phyloP scores from a whole-genome alignment of 30 jellyfish, hydroid and myxozoan genomes.

The Chrysaora quinquecirrha region DNA sequence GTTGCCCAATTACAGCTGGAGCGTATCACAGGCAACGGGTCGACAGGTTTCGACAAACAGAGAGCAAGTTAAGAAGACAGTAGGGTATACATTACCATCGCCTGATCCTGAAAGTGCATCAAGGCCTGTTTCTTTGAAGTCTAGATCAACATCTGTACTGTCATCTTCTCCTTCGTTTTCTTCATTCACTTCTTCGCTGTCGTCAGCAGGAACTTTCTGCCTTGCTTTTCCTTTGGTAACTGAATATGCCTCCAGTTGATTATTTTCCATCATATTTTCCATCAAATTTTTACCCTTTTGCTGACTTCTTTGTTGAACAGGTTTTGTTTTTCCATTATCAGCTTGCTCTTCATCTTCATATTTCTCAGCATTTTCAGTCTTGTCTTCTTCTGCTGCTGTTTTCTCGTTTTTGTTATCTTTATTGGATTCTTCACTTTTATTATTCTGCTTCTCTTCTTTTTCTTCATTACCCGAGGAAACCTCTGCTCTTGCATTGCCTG shows the following conservation, averaged over 20 bases:
- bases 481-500: conserved; percentile 11
- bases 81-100: no score
- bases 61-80: no score
- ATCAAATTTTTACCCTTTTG: conserved; percentile 31
- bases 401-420: conserved; percentile 22
- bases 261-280: conserved; percentile 52
- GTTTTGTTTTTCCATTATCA: conserved; percentile 13
- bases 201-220: conserved; percentile 38
- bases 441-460: conserved; percentile 9
- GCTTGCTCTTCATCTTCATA: conserved; percentile 63
- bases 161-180: conserved; percentile 52
- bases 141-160: conserved; percentile 46
- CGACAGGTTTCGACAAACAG: no score
- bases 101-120: conserved; percentile 70
- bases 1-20: no score
- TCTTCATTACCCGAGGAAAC: conserved; percentile 5
- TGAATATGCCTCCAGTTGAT: conserved; percentile 46
- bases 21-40: no score
- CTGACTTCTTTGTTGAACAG: conserved; percentile 39
- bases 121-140: conserved; percentile 40
- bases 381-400: conserved; percentile 49
- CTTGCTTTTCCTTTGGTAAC: conserved; percentile 57
- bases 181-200: conserved; percentile 27
- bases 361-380: conserved; percentile 58
- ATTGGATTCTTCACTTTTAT: conserved; percentile 2